A percentile compares a stretch with the other conserved stretches of the same genome.
phyloP scores from a whole-genome alignment of 2,888 invertebrate genomes.

The Eupsilia transversa region DNA sequence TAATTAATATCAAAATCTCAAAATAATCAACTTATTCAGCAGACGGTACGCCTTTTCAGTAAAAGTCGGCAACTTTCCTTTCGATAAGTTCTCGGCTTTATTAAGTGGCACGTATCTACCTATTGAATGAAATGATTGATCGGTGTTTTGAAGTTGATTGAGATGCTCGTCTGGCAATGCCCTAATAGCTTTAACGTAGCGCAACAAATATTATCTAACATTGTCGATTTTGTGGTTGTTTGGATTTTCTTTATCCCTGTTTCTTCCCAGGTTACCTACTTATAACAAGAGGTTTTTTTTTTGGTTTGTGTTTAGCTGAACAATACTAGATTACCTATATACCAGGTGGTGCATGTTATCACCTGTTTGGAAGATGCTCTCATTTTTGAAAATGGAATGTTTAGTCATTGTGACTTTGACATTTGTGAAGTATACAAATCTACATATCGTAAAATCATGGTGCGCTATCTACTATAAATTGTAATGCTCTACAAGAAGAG shows the following conservation, averaged over 20 bases:
- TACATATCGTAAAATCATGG: too few species aligned
- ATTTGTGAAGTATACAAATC: too few species aligned
- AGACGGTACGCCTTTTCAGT: conserved; percentile 36
- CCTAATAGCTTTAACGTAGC: conserved; percentile 49
- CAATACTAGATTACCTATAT: background rate
- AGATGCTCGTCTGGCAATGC: conserved; percentile 37
- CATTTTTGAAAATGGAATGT: too few species aligned
- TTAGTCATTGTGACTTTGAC: too few species aligned
- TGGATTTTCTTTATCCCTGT: background rate
- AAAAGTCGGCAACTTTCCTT: conserved; percentile 45
- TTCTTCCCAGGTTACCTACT: background rate
- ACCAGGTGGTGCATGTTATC: too few species aligned
- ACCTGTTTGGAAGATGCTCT: too few species aligned
- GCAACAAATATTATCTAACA: conserved; percentile 42
- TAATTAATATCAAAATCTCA: conserved; percentile 47
- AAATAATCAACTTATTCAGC: conserved; percentile 52
- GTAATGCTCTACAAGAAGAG: too few species aligned
- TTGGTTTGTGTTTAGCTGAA: background rate
- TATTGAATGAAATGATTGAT: conserved; percentile 60
- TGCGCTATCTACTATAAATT: too few species aligned
- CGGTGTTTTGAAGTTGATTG: conserved; percentile 53
- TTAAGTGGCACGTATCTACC: conserved; percentile 47
- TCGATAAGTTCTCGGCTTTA: conserved; percentile 46
- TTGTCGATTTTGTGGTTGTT: conserved; percentile 19
- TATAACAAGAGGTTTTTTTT: background rate